Evolutionary conservation across 2,888 invertebrate species (phyloP).

Genomic region (Byasa hedistus): DNA sequence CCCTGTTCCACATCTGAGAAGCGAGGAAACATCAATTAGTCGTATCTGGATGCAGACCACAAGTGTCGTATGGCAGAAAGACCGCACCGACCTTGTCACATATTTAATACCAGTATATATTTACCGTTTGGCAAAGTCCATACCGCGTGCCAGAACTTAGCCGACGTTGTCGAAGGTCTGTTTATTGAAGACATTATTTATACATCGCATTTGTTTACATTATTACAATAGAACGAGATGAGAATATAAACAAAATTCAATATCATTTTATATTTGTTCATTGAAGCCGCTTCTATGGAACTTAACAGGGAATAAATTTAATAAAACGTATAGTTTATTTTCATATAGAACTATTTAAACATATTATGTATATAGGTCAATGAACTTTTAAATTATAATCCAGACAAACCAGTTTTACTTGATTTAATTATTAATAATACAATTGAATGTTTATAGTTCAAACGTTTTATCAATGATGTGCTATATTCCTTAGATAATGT

Average conservation of each 20-base stretch:
- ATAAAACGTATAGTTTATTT: too few species aligned
- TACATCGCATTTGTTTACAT: not conserved
- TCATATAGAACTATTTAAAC: not conserved
- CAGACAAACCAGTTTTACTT: too few species aligned
- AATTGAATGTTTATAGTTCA: too few species aligned
- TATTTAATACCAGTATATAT: conserved; percentile 28
- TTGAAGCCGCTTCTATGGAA: not conserved
- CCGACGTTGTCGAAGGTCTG: not conserved
- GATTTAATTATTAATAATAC: too few species aligned
- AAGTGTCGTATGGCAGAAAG: conserved; percentile 42
- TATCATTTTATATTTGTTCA: not conserved
- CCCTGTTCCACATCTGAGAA: conserved; percentile 25
- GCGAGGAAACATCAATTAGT: conserved; percentile 29
- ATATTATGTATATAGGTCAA: too few species aligned
- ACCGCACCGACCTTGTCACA: conserved; percentile 45
- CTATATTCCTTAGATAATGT: not conserved
- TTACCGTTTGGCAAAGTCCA: conserved; percentile 22
- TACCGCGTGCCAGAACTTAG: conserved; percentile 6
- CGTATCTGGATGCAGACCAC: conserved; percentile 34
- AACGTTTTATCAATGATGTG: too few species aligned
- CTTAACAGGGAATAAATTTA: too few species aligned
- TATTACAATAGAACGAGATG: conserved; percentile 1
- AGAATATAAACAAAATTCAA: not conserved
- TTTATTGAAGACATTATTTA: conserved; percentile 1
- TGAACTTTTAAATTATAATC: not conserved